Evolutionary conservation across 1,140 invertebrate genomes (phyloP), one percentile per base, ranked within the genome.

Genomic region (Panagrolaimus sp.): DNA sequence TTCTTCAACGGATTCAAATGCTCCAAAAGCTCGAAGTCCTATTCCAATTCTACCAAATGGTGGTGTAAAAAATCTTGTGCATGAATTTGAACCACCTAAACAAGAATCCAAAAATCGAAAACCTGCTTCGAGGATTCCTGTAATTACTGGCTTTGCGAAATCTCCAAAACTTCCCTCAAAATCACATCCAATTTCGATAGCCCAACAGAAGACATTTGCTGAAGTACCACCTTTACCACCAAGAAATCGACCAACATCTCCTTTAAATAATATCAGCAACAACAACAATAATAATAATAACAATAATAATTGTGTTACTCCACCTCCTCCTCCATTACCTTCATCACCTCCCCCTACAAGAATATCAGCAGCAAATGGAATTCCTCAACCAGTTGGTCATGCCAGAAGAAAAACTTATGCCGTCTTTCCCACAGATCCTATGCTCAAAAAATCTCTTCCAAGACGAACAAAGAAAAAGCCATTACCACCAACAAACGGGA

Each of bases 371-470:
- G 52, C 21, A 58, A 38, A 38, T 38, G 32, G 32, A 38, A 38
- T 38, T 38, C 32, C 32, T 38, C 32, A 38, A 38, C 32, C 32
- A 38, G 32, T 38, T 38, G 32, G 32, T 38, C 10, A 12, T 43
- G 26, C 45, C 5, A 24, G 69, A 44, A 28, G 69, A 63, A 72
- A 72, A 66, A 68, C 62, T 8, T 72, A 72, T 55, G 71, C 71
- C 9, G 70, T 72, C 10, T 72, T 72, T 62, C 69, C 71, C 9
- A 43, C 44, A 65, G 65, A 65, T 52, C n/a, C 70, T 10, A 72
- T 65, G 69, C 63, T 72, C 55, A 72, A 72, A 43, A 72, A 72
- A 45, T 72, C 71, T 9, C 63, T 72, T 21, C 71, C 71, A 6
- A 52, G 71, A 58, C n/a, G 10, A 21, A 12, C 14, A 68, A 46